phyloP scores from a whole-genome alignment of 2,888 invertebrate genomes.

The Rambutsinella grinnellia region DNA sequence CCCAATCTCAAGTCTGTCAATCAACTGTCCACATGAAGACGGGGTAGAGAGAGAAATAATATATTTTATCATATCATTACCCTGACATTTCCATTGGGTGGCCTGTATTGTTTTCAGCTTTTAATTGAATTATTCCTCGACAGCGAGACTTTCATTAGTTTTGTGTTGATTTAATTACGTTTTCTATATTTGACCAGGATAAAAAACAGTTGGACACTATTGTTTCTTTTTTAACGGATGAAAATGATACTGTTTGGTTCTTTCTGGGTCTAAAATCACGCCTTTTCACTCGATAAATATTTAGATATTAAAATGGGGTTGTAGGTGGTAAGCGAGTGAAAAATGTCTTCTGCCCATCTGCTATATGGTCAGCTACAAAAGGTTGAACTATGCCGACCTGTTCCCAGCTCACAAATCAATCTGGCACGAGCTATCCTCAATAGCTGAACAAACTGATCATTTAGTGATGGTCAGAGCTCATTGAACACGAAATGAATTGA shows the following conservation, averaged over 20 bases:
- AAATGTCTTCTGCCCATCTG: slow-evolving; percentile 1
- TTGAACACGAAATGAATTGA: slow-evolving; percentile 21
- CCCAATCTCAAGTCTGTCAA: too few relatives aligned
- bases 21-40: background rate
- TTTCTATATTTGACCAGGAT: slow-evolving; percentile 35
- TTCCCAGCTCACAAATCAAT: slow-evolving; percentile 33
- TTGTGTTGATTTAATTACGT: slow-evolving; percentile 11
- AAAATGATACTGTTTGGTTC: too few relatives aligned
- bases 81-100: slow-evolving; percentile 29
- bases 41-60: background rate
- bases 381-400: background rate
- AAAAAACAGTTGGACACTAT: slow-evolving; percentile 22
- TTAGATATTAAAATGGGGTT: background rate
- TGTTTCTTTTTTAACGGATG: too few relatives aligned
- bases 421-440: slow-evolving; percentile 19
- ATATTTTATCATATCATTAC: background rate
- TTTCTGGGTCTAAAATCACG: too few relatives aligned
- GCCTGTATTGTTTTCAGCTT: slow-evolving; percentile 17
- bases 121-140: slow-evolving; percentile 21
- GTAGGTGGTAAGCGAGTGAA: background rate
- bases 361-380: background rate
- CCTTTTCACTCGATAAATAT: background rate
- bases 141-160: background rate
- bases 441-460: background rate
- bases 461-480: slow-evolving; percentile 27